These are phyloP conservation scores for Tuta absoluta DNA, from an alignment of 2,888 invertebrate species.

Conservation along the genomic window DNA sequence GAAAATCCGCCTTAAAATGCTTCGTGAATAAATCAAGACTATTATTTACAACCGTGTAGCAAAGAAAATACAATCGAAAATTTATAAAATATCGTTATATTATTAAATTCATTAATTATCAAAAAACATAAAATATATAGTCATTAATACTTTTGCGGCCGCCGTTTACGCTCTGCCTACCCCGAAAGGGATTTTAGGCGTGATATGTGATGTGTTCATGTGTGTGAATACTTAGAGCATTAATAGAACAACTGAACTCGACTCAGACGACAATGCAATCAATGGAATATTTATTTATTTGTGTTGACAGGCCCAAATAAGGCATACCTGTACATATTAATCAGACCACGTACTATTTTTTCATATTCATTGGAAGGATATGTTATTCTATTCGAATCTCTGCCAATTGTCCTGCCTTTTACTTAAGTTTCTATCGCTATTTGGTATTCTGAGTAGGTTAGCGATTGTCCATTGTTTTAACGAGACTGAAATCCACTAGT, in stretches of 20 bases:
- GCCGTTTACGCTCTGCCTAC: too few species aligned
- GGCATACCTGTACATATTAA: neutral
- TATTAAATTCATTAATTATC: too few species aligned
- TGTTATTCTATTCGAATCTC: conserved; percentile 12
- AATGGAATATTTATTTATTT: too few species aligned
- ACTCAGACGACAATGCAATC: neutral
- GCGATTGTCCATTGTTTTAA: conserved; percentile 24
- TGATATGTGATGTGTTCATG: too few species aligned
- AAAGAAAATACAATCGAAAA: too few species aligned
- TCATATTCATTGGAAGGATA: neutral
- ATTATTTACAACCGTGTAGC: neutral
- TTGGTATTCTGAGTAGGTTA: conserved; percentile 16
- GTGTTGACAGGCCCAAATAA: neutral
- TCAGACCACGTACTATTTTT: neutral
- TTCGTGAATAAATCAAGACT: neutral
- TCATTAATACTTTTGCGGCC: too few species aligned
- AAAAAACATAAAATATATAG: too few species aligned
- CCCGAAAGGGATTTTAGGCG: too few species aligned
- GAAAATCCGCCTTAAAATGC: conserved; percentile 4
- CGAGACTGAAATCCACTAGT: conserved; percentile 16
- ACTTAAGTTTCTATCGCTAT: conserved; percentile 18
- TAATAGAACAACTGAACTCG: too few species aligned
- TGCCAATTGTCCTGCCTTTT: conserved; percentile 19
- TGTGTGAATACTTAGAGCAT: too few species aligned
- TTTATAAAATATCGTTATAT: too few species aligned